A percentile compares a stretch with the other conserved stretches of the same genome.
Evolutionary conservation across 1,140 invertebrate genomes (phyloP).

Genomic region (Homarus americanus): DNA sequence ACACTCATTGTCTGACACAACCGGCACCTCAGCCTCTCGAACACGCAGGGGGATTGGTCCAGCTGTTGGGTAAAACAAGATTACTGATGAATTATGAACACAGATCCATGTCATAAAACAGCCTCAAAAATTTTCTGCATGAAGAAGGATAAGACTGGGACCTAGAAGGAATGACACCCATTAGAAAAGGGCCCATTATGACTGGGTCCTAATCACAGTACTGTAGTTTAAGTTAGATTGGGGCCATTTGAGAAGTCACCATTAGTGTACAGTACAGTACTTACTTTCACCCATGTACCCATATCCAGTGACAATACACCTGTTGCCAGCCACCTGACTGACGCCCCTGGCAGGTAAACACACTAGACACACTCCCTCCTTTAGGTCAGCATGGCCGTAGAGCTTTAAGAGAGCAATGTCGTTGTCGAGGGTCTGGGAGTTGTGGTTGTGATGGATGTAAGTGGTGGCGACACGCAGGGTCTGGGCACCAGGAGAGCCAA

Average conservation of each 20-base stretch:
- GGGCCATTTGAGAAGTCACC: too few relatives aligned
- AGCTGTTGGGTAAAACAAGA: constrained; percentile 82
- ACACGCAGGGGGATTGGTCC: constrained; percentile 93
- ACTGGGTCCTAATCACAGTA: too few relatives aligned
- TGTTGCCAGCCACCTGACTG: constrained; percentile 89
- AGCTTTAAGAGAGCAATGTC: constrained; percentile 96
- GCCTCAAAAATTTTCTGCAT: too few relatives aligned
- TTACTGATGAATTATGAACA: too few relatives aligned
- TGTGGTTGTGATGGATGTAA: constrained; percentile 98
- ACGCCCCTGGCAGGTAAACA: constrained; percentile 93
- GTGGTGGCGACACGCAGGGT: constrained; percentile 93
- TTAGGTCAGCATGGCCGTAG: constrained; percentile 92
- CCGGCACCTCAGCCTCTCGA: constrained; percentile 93
- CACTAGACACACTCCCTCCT: constrained; percentile 88
- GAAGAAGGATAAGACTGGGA: too few relatives aligned
- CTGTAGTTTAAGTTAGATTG: too few relatives aligned
- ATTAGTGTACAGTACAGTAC: too few relatives aligned
- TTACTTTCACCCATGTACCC: constrained; percentile 96
- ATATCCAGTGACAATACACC: constrained; percentile 95
- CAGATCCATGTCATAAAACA: too few relatives aligned
- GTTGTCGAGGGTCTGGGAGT: constrained; percentile 96
- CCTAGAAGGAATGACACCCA: too few relatives aligned
- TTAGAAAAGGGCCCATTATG: too few relatives aligned
- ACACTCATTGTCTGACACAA: constrained; percentile 95
- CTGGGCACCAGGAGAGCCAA: constrained; percentile 82